Percentiles rank a stretch among this genome's conserved stretches.
Evolutionary conservation across 2,888 invertebrate genomes (phyloP).

Genomic region (Andrena trimmerana): DNA sequence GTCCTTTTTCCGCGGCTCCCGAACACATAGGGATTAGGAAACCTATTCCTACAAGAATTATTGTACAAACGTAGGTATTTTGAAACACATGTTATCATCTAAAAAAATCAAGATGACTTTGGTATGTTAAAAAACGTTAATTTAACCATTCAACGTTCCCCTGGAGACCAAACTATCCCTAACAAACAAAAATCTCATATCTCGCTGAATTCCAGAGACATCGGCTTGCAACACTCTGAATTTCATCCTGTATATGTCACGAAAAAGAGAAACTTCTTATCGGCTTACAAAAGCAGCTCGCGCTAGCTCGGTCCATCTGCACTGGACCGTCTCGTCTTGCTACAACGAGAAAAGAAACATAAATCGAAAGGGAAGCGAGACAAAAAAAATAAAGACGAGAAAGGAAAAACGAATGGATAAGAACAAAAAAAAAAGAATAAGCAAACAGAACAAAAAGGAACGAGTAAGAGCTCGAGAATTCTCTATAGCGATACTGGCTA

Average conservation of each 20-base stretch:
- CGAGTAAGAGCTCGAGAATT: constrained; percentile 54
- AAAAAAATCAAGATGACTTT: not conserved
- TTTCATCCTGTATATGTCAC: constrained; percentile 32
- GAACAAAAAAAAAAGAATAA: constrained; percentile 29
- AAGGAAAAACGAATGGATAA: constrained; percentile 25
- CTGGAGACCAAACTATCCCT: not conserved
- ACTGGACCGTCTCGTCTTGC: constrained; percentile 42
- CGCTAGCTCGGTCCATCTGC: constrained; percentile 42
- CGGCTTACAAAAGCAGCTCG: constrained; percentile 41
- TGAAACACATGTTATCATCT: not conserved
- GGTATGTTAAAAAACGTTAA: not conserved
- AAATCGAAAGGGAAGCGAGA: constrained; percentile 7
- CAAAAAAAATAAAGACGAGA: constrained; percentile 15
- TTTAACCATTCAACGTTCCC: not conserved
- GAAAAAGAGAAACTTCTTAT: constrained; percentile 34
- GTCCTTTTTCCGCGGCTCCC: too few relatives aligned
- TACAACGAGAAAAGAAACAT: constrained; percentile 10
- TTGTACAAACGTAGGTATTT: not conserved
- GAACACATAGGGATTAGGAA: not conserved
- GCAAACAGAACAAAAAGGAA: constrained; percentile 39
- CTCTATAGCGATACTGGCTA: constrained; percentile 72
- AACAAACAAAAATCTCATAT: not conserved
- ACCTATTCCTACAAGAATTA: not conserved
- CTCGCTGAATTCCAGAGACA: not conserved
- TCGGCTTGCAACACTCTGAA: not conserved